phyloP scores from a whole-genome alignment of 2,113 vertebrate species.

The Ammodytes marinus region DNA sequence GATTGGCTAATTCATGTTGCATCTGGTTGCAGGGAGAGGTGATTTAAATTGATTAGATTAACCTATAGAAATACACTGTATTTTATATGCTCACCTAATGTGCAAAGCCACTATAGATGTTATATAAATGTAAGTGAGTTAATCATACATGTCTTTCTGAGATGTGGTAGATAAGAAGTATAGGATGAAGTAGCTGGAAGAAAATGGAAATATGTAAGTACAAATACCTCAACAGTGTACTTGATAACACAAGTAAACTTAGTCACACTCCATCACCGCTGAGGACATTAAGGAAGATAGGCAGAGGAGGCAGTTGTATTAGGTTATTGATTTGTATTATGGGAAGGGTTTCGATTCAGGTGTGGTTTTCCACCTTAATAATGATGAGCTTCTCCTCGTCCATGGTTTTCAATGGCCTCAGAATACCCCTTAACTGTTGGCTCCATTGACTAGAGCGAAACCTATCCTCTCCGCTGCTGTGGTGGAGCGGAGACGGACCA shows the following conservation, averaged over 20 bases:
- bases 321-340: neutral
- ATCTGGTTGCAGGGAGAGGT: neutral
- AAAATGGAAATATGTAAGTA: neutral
- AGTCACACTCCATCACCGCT: neutral
- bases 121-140: neutral
- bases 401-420: too few species aligned
- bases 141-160: too few species aligned
- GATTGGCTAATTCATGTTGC: neutral
- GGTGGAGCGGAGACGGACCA: too few species aligned
- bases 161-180: neutral
- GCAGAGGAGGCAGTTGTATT: neutral
- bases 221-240: neutral
- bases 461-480: too few species aligned
- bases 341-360: neutral
- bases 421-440: too few species aligned
- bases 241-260: neutral
- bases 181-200: too few species aligned
- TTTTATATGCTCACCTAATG: neutral
- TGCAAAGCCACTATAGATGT: neutral
- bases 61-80: neutral
- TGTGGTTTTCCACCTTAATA: too few species aligned
- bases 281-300: neutral
- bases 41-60: neutral
- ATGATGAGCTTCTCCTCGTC: too few species aligned
- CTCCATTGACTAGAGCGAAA: too few species aligned